Evolutionary conservation across 2,113 vertebrate genomes (phyloP).

Genomic region (Erpornis zantholeuca): DNA sequence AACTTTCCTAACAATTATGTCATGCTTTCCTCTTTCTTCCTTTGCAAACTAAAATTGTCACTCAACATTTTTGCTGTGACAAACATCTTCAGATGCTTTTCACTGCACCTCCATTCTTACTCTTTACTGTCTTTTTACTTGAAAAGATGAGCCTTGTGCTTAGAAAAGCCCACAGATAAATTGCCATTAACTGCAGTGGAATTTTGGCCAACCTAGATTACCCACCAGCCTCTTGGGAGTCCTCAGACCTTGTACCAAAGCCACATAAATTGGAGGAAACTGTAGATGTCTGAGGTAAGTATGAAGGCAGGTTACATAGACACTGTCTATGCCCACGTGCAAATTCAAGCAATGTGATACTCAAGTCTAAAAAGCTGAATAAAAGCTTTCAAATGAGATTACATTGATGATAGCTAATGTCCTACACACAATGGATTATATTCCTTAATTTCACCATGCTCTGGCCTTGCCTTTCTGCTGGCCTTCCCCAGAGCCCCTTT

Average conservation of each 20-base stretch:
- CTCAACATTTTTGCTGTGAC: not conserved
- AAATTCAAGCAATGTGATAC: not conserved
- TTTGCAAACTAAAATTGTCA: not conserved
- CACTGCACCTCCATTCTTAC: not conserved
- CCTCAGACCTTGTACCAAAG: not conserved
- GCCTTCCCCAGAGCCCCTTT: not conserved
- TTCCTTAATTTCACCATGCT: not conserved
- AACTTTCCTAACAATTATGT: not conserved
- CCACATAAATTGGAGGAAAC: not conserved
- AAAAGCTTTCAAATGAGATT: not conserved
- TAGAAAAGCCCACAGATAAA: not conserved
- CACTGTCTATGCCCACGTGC: fast-evolving
- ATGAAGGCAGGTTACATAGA: not conserved
- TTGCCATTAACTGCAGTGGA: not conserved
- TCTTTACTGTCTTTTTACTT: not conserved
- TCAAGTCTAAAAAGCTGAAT: not conserved
- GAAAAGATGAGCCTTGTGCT: not conserved
- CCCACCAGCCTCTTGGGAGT: not conserved
- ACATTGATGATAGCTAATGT: not conserved
- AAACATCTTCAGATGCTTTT: not conserved
- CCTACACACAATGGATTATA: not conserved
- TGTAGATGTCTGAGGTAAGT: not conserved
- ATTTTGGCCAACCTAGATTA: not conserved
- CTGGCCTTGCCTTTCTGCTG: not conserved
- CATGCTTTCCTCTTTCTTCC: not conserved